Base-by-base conservation (phyloP, 2,797 vertebrate species). In the Pelodytes ibericus region DNA sequence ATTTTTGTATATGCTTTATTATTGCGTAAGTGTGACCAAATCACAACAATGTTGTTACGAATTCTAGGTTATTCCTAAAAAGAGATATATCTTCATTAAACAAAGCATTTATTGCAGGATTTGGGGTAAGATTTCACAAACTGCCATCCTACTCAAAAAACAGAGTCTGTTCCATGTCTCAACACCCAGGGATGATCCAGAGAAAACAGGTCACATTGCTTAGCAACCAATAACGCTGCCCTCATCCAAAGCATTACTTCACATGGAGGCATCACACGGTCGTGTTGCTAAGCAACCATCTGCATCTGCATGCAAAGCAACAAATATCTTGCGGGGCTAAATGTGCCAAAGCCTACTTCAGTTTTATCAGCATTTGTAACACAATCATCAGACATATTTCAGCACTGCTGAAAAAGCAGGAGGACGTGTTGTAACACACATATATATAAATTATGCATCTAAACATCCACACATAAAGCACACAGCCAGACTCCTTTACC, bases 241-340 rank as follows among this genome's bases (percentile, higher is more conserved):
- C 18, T 66, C 61, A 60, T 27, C 70, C 44, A 2, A 44, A 44
- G 56, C 49, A 73, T 73, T 64, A 62, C 44, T 72, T 73, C 57
- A 29, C 60, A 59, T 56, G 72, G 63, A 44, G 64, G 53, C 26
- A 30, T 41, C 44, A 49, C 70, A 66, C 31, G 3, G 44, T 16
- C n/a, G 18, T 2, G 76, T 79, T 73, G 56, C 71, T 61, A 68
- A 39, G 76, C 56, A 79, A 79, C 71, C 56, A 44, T 24, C 57
- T 58, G 49, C 51, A 65, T 62, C 30, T 53, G 56, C 30, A 79
- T 60, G 70, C 22, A 41, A 68, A 41, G 29, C 39, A 56, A 79
- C 31, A 62, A 22, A 68, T 71, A 63, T 29, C 70, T 49, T 53
- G 44, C 41, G 33, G 57, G 62, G 56, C 53, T 47, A 60, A 39